phyloP scores from a whole-genome alignment of 2,888 invertebrate species.

The Tiliacea citrago region DNA sequence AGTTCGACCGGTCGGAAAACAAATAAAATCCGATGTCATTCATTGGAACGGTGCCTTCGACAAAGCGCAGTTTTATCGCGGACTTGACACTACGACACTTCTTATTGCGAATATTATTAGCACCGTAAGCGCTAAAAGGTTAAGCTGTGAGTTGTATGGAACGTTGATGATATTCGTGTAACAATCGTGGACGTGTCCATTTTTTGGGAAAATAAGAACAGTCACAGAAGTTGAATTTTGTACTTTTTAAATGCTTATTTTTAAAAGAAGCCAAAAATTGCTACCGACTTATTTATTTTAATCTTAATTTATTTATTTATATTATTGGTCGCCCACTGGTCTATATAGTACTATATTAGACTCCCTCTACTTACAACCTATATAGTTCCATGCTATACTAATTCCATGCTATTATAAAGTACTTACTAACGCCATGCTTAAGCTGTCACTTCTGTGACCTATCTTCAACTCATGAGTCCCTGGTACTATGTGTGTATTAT shows the following conservation, averaged over 20 bases:
- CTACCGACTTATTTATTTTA: not conserved
- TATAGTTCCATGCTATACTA: no score
- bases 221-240: not conserved
- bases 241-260: not conserved
- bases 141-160: conserved; percentile 21
- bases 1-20: conserved; percentile 31
- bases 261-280: not conserved
- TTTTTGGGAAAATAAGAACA: no score
- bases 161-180: not conserved
- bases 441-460: no score
- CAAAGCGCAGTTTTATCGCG: conserved; percentile 14
- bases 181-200: not conserved
- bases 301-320: no score
- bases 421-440: no score
- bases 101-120: conserved; percentile 21
- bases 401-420: no score
- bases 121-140: conserved; percentile 14
- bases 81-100: conserved; percentile 2
- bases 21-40: conserved; percentile 16
- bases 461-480: no score
- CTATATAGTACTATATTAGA: no score
- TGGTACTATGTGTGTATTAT: no score
- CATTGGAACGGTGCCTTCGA: conserved; percentile 12
- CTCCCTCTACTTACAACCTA: no score
- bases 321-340: no score